Evolutionary conservation across 2,113 vertebrate species (phyloP).

Genomic region (Pseudopodoces humilis): DNA sequence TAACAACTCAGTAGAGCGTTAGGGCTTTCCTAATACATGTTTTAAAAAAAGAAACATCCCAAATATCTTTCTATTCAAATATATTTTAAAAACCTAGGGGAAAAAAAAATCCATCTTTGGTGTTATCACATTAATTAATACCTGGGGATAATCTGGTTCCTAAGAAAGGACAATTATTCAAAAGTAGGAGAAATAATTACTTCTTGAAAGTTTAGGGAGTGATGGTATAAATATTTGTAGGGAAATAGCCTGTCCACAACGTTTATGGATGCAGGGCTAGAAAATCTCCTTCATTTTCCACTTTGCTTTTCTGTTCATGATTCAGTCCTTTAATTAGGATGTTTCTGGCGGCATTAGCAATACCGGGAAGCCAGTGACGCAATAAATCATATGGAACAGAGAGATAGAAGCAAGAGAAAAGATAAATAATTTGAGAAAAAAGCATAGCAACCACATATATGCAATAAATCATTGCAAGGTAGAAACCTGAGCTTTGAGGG

Average conservation of each 20-base stretch:
- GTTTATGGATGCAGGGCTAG: background rate
- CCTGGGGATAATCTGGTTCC: background rate
- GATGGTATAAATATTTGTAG: background rate
- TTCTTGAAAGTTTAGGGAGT: background rate
- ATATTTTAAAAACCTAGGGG: background rate
- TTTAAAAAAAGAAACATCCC: background rate
- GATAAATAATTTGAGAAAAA: background rate
- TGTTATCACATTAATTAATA: conserved; percentile 11
- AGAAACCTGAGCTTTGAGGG: background rate
- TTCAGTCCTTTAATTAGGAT: background rate
- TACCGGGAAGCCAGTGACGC: background rate
- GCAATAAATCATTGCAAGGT: background rate
- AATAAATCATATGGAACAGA: background rate
- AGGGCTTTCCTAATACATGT: background rate
- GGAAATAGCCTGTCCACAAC: background rate
- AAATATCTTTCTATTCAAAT: background rate
- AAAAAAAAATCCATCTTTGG: background rate
- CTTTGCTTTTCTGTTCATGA: background rate
- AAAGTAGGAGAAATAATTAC: background rate
- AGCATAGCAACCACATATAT: background rate
- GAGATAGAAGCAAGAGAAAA: background rate
- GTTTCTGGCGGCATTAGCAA: background rate
- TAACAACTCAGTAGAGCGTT: background rate
- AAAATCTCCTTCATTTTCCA: background rate
- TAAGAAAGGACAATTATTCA: conserved; percentile 24